Conservation (phyloP, 2,888 invertebrate species). For the Synanthedon andrenaeformis region DNA sequence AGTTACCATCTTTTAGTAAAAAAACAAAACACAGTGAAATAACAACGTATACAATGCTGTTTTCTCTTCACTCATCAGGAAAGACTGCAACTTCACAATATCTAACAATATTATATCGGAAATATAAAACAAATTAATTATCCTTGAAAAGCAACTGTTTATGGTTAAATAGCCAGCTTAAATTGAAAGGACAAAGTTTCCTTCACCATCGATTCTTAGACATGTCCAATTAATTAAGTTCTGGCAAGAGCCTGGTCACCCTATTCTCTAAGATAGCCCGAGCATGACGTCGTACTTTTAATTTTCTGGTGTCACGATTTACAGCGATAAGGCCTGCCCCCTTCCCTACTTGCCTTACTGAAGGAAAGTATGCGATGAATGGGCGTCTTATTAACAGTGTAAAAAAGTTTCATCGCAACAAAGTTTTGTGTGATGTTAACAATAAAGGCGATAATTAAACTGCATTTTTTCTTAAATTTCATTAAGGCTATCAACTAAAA, state of each 20-base stretch:
- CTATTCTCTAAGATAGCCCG: constrained; percentile 52
- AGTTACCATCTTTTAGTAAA: too few relatives aligned
- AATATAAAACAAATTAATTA: too few relatives aligned
- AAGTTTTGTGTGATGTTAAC: constrained; percentile 43
- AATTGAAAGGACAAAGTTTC: neutral
- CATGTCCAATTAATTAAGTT: constrained; percentile 57
- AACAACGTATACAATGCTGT: too few relatives aligned
- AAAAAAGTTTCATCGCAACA: constrained; percentile 49
- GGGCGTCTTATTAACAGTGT: constrained; percentile 58
- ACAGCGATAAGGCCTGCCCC: constrained; percentile 50
- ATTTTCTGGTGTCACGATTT: constrained; percentile 64
- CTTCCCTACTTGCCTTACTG: constrained; percentile 25
- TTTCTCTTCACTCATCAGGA: too few relatives aligned
- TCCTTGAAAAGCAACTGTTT: neutral
- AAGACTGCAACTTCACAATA: too few relatives aligned
- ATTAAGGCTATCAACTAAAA: neutral
- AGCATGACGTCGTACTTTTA: constrained; percentile 59
- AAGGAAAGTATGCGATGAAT: constrained; percentile 57
- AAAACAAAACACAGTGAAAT: too few relatives aligned
- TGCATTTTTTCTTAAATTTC: constrained; percentile 1
- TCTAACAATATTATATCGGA: too few relatives aligned
- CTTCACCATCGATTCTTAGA: constrained; percentile 8
- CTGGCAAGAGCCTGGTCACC: constrained; percentile 51
- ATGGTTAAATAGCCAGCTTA: neutral
- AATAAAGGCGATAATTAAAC: constrained; percentile 23